These are phyloP conservation scores for Pelagia noctiluca DNA, from an alignment of 30 jellyfish, hydroid and myxozoan species.

Conservation along the genomic window DNA sequence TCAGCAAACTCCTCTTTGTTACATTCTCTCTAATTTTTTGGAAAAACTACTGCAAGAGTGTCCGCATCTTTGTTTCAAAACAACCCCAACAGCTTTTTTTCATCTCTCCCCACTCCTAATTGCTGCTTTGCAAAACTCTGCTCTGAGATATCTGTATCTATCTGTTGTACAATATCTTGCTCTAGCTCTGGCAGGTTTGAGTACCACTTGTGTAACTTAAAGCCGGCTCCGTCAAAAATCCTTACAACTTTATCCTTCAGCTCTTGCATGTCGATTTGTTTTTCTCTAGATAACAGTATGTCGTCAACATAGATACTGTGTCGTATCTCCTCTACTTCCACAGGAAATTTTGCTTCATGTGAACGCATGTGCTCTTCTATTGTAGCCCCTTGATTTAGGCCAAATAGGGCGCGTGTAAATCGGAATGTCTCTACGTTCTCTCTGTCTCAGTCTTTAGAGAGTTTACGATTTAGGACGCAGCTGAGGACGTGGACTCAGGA, in stretches of 20 bases:
- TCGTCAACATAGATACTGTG: neutral
- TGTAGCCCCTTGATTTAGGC: constrained; percentile 29
- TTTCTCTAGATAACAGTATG: neutral
- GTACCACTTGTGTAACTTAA: neutral
- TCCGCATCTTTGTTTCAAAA: neutral
- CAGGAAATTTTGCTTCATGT: neutral
- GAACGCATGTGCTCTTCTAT: constrained; percentile 10
- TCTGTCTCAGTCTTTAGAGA: constrained; percentile 21
- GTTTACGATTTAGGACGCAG: no score
- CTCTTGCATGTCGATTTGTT: neutral
- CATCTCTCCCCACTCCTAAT: neutral
- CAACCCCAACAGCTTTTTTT: neutral
- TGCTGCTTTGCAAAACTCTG: neutral
- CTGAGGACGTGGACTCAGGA: no score
- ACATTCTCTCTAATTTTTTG: neutral
- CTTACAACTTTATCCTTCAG: neutral
- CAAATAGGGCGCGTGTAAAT: constrained; percentile 22
- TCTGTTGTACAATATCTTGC: neutral
- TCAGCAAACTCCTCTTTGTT: constrained; percentile 66
- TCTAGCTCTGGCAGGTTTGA: neutral
- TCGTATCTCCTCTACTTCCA: neutral
- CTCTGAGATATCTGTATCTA: neutral
- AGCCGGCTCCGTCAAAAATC: neutral
- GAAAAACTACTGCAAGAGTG: neutral
- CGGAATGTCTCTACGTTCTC: constrained; percentile 22